Base-by-base conservation (phyloP, 2,888 invertebrate species). In the Apamea anceps region DNA sequence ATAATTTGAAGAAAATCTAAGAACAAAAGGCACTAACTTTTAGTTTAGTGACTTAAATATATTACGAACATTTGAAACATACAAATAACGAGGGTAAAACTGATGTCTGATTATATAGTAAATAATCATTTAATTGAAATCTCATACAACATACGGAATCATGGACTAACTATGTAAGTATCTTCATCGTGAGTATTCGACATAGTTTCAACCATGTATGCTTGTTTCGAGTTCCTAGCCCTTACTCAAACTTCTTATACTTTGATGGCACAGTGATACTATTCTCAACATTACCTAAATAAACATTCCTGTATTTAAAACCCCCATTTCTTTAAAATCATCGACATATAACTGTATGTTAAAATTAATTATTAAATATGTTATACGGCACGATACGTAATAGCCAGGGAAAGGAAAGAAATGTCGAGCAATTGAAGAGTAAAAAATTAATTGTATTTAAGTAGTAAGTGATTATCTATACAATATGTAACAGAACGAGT, bases 11-110 rank as follows among this genome's bases (percentile, higher is more conserved):
- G 80, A 81, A 85, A 80, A 81, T 83, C 79, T 88, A 87, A 82
- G 78, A 89, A 91, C 88, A 87, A 91, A 90, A 93, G 91, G 89
- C 92, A 92, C 91, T 86, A 90, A 90, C 89, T 87, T 90, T 87
- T 85, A 91, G 87, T 91, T 81, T 79, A 87, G 82, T 79, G 85
- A 83, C 83, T 84, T 82, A 72, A 80, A 88, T 85, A 88, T 88
- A 72, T 82, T 80, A 89, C 68, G 82, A 81, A 86, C 80, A 76
- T 76, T 88, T 75, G 75, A 84, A 78, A 80, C 74, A 71, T 87
- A 87, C 70, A 77, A 88, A 77, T 77, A 88, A 86, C 80, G 80
- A 85, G 42, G 48, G 75, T 78, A 87, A 79, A 87, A 84, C 78
- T 80, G 79, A 78, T 79, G 66, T 80, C 71, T 77, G 65, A 84